Evolutionary conservation across 2,113 vertebrate genomes (phyloP).

Genomic region (Lagopus leucura): DNA sequence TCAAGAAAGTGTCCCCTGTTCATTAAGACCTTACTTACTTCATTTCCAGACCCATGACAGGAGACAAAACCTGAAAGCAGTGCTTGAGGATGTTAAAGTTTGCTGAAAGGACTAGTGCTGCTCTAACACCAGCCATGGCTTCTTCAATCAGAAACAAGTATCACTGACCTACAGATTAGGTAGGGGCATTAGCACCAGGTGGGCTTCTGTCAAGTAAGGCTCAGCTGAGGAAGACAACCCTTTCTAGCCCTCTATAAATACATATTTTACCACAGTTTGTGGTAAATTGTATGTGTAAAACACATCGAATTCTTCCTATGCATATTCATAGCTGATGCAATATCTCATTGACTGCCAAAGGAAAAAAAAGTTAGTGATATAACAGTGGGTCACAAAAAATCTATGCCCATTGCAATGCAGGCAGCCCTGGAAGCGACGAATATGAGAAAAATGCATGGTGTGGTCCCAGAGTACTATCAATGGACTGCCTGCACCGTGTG

Average conservation of each 20-base stretch:
- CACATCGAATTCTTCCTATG: background rate
- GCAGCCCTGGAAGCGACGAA: background rate
- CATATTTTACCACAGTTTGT: background rate
- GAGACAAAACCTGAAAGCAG: background rate
- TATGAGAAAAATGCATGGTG: background rate
- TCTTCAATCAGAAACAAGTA: background rate
- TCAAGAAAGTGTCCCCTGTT: background rate
- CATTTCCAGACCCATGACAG: background rate
- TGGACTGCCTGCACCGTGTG: background rate
- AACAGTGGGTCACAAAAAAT: background rate
- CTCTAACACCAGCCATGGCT: background rate
- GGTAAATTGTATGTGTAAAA: background rate
- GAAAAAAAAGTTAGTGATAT: background rate
- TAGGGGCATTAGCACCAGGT: background rate
- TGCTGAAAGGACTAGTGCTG: background rate
- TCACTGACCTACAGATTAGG: background rate
- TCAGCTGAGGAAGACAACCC: background rate
- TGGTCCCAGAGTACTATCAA: background rate
- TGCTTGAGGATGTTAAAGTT: background rate
- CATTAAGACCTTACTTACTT: background rate
- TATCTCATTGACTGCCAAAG: background rate
- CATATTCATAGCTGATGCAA: background rate
- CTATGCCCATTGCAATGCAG: rapidly evolving
- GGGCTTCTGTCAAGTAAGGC: background rate
- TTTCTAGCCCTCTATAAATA: background rate